These are phyloP conservation scores for Danaus chrysippus DNA, from an alignment of 2,888 invertebrate genomes.

Conservation along the genomic window DNA sequence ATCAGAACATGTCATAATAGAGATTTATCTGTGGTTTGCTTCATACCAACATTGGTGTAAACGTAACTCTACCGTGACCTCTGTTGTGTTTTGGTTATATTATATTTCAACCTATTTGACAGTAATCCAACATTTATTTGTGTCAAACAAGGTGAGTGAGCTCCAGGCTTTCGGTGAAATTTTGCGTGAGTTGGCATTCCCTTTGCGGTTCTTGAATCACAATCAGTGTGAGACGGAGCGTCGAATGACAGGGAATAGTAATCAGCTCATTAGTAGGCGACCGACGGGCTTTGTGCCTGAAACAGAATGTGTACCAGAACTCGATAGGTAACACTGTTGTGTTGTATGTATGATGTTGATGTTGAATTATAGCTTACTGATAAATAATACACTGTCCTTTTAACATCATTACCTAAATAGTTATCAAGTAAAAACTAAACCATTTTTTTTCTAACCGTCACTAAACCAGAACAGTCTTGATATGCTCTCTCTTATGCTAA, in stretches of 20 bases:
- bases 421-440: no score
- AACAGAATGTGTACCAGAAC: background rate
- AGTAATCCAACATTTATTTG: background rate
- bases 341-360: background rate
- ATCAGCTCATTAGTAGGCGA: conserved; percentile 11
- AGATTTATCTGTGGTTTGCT: conserved; percentile 4
- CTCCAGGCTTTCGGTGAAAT: background rate
- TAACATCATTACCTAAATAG: no score
- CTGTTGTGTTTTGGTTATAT: background rate
- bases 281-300: background rate
- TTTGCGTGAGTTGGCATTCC: conserved; percentile 2
- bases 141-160: background rate
- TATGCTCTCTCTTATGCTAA: no score
- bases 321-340: conserved; percentile 1
- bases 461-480: no score
- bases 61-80: background rate
- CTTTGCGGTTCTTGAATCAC: conserved; percentile 6
- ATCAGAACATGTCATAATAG: conserved; percentile 14
- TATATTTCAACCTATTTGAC: background rate
- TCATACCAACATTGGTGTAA: background rate
- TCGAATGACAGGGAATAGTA: conserved; percentile 12
- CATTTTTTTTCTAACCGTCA: no score
- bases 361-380: background rate
- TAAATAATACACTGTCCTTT: background rate
- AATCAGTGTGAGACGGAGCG: conserved; percentile 2